phyloP scores from a whole-genome alignment of 1,140 invertebrate species.

The Caenorhabditis inopinata region DNA sequence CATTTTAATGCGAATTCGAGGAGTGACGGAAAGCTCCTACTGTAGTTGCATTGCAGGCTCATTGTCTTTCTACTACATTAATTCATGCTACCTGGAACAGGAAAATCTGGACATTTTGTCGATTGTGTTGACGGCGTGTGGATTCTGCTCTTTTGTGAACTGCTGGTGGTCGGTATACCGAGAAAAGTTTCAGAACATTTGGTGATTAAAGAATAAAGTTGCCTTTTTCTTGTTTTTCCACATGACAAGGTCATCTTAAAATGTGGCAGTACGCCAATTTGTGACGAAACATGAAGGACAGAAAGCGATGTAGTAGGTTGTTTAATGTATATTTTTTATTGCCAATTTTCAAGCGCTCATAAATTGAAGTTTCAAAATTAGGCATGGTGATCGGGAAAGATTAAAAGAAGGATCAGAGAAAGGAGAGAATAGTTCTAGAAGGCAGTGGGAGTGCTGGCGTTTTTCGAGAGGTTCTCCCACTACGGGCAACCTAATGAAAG shows the following conservation, averaged over 20 bases:
- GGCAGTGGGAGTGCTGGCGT: slow-evolving; percentile 23
- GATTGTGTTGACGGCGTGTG: not conserved
- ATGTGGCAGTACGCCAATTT: too few relatives aligned
- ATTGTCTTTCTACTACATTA: not conserved
- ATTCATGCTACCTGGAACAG: not conserved
- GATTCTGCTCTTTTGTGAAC: not conserved
- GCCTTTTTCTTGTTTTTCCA: too few relatives aligned
- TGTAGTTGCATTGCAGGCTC: not conserved
- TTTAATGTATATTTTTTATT: slow-evolving; percentile 32
- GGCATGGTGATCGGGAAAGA: too few relatives aligned
- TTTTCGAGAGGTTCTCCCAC: not conserved
- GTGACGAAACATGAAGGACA: too few relatives aligned
- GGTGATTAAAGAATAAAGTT: not conserved
- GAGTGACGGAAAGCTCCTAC: too few relatives aligned
- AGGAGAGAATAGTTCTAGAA: not conserved
- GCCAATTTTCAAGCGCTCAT: slow-evolving; percentile 28
- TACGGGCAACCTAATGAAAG: slow-evolving; percentile 18
- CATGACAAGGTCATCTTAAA: too few relatives aligned
- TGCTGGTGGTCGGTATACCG: not conserved
- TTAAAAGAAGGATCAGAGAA: too few relatives aligned
- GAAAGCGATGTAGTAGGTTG: too few relatives aligned
- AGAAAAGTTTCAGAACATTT: not conserved
- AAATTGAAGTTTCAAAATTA: too few relatives aligned
- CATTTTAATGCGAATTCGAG: not conserved
- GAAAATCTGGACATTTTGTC: not conserved